phyloP scores from a whole-genome alignment of 2,888 invertebrate genomes.

The Chirona hameri region DNA sequence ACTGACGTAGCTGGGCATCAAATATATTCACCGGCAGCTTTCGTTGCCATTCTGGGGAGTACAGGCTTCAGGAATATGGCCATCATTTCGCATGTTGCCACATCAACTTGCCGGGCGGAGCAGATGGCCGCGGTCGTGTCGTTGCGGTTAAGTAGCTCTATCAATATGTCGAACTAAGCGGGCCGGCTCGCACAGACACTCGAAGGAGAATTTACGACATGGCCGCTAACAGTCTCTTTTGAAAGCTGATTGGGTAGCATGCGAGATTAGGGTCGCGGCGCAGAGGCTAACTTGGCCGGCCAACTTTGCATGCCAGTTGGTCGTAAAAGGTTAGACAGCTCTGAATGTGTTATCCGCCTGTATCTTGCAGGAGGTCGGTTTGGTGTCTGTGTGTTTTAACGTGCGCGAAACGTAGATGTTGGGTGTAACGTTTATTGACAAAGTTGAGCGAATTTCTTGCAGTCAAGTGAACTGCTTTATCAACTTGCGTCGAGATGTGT shows the following conservation, averaged over 20 bases:
- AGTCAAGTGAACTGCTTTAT: too few relatives aligned
- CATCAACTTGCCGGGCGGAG: background rate
- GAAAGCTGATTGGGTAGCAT: background rate
- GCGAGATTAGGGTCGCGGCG: background rate
- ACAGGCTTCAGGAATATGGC: too few relatives aligned
- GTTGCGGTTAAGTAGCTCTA: background rate
- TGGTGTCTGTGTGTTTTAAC: background rate
- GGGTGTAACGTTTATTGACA: too few relatives aligned
- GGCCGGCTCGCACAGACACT: background rate
- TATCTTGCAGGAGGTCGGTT: background rate
- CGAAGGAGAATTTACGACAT: background rate
- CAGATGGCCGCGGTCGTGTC: background rate
- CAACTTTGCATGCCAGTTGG: background rate
- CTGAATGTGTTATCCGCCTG: background rate
- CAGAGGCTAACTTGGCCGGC: background rate
- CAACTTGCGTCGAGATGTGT: too few relatives aligned
- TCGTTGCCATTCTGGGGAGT: too few relatives aligned
- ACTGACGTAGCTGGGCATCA: too few relatives aligned
- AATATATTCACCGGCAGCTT: too few relatives aligned
- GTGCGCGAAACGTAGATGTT: too few relatives aligned
- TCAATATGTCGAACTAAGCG: background rate
- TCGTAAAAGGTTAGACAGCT: background rate
- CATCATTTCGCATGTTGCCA: too few relatives aligned
- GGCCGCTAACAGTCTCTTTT: background rate
- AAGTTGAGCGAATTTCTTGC: too few relatives aligned